phyloP scores from a whole-genome alignment of 2,797 vertebrate genomes.

The Coracias cyanogaster region DNA sequence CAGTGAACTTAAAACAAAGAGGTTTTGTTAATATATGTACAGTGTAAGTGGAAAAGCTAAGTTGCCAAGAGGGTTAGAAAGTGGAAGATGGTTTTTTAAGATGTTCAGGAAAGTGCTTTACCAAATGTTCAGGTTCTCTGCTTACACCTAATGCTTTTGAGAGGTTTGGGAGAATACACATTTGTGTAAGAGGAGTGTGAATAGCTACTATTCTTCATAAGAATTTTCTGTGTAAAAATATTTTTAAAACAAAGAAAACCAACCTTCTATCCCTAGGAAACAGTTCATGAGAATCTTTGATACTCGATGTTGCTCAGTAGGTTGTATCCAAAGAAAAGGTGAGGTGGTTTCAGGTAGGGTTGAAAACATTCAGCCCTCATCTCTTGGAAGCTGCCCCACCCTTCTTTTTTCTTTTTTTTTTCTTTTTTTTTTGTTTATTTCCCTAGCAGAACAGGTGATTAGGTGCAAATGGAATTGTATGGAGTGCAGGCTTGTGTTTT shows the following conservation, averaged over 20 bases:
- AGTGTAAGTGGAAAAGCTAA: background rate
- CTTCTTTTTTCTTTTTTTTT: too few species aligned
- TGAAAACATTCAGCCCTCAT: background rate
- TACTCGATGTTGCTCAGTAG: background rate
- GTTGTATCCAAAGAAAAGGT: background rate
- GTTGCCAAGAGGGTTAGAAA: background rate
- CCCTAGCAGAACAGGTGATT: background rate
- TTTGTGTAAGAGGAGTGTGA: background rate
- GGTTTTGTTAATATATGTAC: background rate
- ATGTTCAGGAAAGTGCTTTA: background rate
- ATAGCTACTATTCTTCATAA: background rate
- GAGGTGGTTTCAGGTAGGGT: background rate
- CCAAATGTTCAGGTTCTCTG: background rate
- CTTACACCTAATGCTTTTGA: background rate
- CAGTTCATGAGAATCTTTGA: background rate
- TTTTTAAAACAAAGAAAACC: background rate
- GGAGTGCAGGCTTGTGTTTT: background rate
- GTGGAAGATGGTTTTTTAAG: background rate
- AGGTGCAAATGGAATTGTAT: fast-evolving
- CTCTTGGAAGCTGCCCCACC: background rate
- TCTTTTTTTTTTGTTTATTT: background rate
- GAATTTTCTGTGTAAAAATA: background rate
- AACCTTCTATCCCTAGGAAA: background rate
- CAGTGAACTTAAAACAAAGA: background rate
- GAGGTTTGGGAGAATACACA: background rate